These are phyloP conservation scores for cat (Felis catus) DNA, from an alignment of 2,113 vertebrate genomes.

Conservation along the genomic window DNA sequence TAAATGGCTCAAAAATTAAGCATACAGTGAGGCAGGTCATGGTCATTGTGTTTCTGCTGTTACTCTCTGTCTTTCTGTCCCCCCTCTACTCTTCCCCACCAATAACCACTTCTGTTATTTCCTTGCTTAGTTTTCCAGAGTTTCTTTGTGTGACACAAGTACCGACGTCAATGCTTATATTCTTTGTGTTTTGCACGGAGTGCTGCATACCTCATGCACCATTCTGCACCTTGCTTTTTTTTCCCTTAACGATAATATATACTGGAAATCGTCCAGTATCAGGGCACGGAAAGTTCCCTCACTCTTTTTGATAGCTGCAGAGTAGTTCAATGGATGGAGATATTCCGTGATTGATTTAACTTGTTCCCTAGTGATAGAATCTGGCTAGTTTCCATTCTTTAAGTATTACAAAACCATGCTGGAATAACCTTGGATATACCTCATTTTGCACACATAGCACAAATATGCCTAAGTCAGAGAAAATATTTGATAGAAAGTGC, in stretches of 20 bases:
- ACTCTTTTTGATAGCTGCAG: neutral
- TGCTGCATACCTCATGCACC: fast-evolving
- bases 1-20: neutral
- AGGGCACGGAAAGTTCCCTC: neutral
- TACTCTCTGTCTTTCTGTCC: neutral
- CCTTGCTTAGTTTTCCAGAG: neutral
- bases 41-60: neutral
- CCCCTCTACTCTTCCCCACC: neutral
- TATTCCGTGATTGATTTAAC: neutral
- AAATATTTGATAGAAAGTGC: neutral
- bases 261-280: neutral
- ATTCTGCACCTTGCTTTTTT: neutral
- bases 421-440: neutral
- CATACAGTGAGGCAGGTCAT: neutral
- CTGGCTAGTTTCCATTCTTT: neutral
- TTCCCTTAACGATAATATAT: neutral
- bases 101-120: neutral
- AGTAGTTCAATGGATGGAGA: neutral
- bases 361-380: neutral
- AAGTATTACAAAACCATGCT: neutral
- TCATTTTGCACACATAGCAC: neutral
- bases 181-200: neutral
- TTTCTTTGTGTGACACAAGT: neutral
- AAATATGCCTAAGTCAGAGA: neutral
- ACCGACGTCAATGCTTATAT: neutral